Evolutionary conservation across 1,140 invertebrate genomes (phyloP), one percentile per base, ranked within the genome.

Genomic region (Saxidomus purpurata): DNA sequence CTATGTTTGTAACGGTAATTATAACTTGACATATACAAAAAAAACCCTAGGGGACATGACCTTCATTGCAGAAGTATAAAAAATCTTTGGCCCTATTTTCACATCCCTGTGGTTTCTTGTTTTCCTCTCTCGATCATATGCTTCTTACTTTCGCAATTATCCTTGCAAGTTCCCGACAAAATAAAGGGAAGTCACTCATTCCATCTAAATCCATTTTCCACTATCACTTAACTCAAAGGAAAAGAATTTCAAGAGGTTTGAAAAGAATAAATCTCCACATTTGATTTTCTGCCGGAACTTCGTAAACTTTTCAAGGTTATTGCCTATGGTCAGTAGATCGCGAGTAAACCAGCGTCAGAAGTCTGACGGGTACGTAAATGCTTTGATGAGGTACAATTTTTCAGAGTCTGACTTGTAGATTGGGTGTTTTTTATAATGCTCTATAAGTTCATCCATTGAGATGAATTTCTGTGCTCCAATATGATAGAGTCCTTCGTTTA

Each of bases 381-480:
- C 90, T 90, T 95, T 95, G 55, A 95, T 89, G 52, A 96, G 92
- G 89, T 94, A 96, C 19, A 95, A 89, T 92, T 94, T 95, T 91
- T 96, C 96, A 38, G 82, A 83, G 40, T 96, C 95, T 74, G 94
- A 93, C 67, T 95, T 99, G 96, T 99, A 99, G 94, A 99, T 99
- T 71, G 99, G 99, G 91, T 99, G 98, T 95, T 98, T 97, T 96
- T 99, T 99, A 96, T 99, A 99, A 96, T 99, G 99, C 94, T 99
- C 98, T 91, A 99, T 99, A 89, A 99, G 97, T 95, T 99, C 98
- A 95, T 99, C 98, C 93, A 99, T 96, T 69, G 98, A 98, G 91
- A 98, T 97, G 96, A 99, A 99, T 96, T 98, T 99, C 94, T 99
- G 97, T 96, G 99, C 99, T 61, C 99, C 99, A 96, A 99, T 99